A percentile compares a stretch with the other conserved stretches of the same genome.
Evolutionary conservation across 2,797 vertebrate species (phyloP).

Genomic region (Syngnathus rostellatus): DNA sequence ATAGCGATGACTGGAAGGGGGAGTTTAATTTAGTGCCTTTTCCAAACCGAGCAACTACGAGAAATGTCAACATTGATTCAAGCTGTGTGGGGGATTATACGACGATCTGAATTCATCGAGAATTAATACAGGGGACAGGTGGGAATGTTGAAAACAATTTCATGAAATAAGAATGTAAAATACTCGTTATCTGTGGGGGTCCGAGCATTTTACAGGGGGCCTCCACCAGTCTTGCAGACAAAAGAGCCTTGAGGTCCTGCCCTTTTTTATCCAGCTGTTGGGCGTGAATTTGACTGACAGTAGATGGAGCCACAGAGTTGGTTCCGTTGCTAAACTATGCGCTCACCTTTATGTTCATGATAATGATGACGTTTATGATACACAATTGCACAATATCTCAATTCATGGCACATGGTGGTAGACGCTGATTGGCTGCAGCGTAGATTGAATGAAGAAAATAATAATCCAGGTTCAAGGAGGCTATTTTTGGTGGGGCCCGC

Average conservation of each 20-base stretch:
- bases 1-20: background rate
- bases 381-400: background rate
- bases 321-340: slow-evolving; percentile 12
- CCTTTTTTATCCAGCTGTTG: background rate
- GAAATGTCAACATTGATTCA: background rate
- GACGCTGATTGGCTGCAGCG: slow-evolving; percentile 42
- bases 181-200: no score
- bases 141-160: no score
- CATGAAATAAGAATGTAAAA: no score
- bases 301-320: slow-evolving; percentile 60
- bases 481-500: slow-evolving; percentile 74
- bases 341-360: slow-evolving; percentile 1
- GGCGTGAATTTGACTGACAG: slow-evolving; percentile 36
- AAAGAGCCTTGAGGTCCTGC: background rate
- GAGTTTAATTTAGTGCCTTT: background rate
- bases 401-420: background rate
- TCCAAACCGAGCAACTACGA: background rate
- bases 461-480: slow-evolving; percentile 51
- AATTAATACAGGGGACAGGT: background rate
- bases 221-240: no score
- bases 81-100: background rate
- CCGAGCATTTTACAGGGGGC: no score
- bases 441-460: slow-evolving; percentile 47
- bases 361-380: slow-evolving; percentile 15
- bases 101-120: background rate